phyloP scores from a whole-genome alignment of 2,113 vertebrate genomes.

The Camelus bactrianus region DNA sequence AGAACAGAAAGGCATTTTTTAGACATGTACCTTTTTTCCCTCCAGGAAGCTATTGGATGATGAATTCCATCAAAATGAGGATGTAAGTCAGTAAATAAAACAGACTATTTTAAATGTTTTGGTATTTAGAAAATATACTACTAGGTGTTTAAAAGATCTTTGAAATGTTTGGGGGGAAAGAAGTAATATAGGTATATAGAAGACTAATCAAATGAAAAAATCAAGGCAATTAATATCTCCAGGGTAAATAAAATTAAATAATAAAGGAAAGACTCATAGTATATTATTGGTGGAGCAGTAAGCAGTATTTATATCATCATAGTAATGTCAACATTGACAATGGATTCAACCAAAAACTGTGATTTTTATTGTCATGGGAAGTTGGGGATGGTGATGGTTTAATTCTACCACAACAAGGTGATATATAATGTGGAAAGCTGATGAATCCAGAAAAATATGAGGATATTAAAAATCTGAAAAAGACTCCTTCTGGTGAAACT shows the following conservation, averaged over 20 bases:
- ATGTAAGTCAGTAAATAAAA: not conserved
- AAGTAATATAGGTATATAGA: not conserved
- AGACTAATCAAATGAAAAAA: constrained; percentile 21
- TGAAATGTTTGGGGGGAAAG: not conserved
- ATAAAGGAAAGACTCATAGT: not conserved
- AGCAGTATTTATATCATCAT: constrained; percentile 7
- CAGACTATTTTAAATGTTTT: constrained; percentile 31
- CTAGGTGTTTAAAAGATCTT: constrained; percentile 25
- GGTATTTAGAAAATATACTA: not conserved
- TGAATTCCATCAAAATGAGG: not conserved
- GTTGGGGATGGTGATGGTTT: not conserved
- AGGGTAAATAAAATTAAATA: constrained; percentile 7
- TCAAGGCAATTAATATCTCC: not conserved
- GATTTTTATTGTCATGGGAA: not conserved
- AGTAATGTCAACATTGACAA: not conserved
- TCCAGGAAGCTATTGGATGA: not conserved
- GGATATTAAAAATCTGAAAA: not conserved
- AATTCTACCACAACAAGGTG: not conserved
- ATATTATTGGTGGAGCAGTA: not conserved
- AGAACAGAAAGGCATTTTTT: not conserved
- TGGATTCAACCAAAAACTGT: not conserved
- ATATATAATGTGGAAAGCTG: not conserved
- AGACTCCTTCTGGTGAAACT: not conserved
- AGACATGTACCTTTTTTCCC: not conserved
- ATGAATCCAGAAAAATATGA: not conserved